Evolutionary conservation across 1,140 invertebrate species (phyloP).

Genomic region (Hypsibius dujardini): DNA sequence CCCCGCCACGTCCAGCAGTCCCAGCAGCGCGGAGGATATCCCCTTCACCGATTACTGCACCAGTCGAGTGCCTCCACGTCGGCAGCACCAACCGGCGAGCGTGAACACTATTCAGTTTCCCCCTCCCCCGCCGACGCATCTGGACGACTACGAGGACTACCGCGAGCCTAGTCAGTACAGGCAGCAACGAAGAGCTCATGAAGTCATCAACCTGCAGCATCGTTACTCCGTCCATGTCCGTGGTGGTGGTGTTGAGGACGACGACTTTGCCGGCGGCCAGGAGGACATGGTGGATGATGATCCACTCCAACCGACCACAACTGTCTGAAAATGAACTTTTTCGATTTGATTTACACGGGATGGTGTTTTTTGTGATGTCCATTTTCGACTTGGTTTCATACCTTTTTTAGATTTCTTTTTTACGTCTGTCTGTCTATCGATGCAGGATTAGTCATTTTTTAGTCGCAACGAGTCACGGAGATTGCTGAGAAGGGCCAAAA

Average conservation of each 20-base stretch:
- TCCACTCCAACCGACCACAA: background rate
- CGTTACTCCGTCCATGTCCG: background rate
- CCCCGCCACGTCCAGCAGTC: background rate
- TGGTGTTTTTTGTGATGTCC: background rate
- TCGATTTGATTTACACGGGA: background rate
- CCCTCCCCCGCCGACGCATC: background rate
- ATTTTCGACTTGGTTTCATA: background rate
- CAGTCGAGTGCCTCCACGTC: background rate
- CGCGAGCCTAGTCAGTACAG: too few species aligned
- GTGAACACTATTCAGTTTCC: background rate
- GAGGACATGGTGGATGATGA: background rate
- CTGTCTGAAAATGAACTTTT: background rate
- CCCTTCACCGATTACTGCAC: background rate
- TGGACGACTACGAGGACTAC: background rate
- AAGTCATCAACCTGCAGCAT: background rate
- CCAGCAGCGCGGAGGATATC: conserved; percentile 8
- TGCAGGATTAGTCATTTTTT: too few species aligned
- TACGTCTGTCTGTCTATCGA: too few species aligned
- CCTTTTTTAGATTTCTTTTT: background rate
- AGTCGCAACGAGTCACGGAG: too few species aligned
- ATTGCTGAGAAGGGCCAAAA: too few species aligned
- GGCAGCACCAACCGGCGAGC: background rate
- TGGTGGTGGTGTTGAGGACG: too few species aligned
- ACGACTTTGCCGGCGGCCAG: too few species aligned
- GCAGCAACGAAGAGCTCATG: too few species aligned